Conservation (phyloP, 2,888 invertebrate species). For the Rapana venosa region DNA sequence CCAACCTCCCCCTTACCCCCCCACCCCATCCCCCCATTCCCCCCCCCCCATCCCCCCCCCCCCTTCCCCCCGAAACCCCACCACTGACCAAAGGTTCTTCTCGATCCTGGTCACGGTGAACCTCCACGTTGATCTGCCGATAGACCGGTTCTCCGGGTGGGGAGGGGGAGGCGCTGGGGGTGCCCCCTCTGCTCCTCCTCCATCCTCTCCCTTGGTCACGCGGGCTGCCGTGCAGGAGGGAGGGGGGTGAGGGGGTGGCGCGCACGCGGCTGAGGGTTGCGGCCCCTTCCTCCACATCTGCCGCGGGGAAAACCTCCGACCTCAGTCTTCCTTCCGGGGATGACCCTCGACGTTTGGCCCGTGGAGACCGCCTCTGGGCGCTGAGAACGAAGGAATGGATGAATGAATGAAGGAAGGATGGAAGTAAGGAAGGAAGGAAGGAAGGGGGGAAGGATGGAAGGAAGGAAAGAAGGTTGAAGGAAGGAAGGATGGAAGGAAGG, state of each 20-base stretch:
- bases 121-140: slow-evolving; percentile 61
- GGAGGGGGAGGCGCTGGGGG: slow-evolving; percentile 51
- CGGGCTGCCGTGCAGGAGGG: not conserved
- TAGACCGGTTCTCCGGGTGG: slow-evolving; percentile 50
- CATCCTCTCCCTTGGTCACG: not conserved
- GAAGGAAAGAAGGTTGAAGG: too few relatives aligned
- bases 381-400: not conserved
- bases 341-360: slow-evolving; percentile 5
- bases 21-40: not conserved
- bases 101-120: slow-evolving; percentile 53
- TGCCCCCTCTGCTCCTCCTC: slow-evolving; percentile 3
- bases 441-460: too few relatives aligned
- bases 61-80: not conserved
- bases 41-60: not conserved
- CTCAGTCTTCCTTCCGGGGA: not conserved
- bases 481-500: not conserved
- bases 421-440: too few relatives aligned
- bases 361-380: not conserved
- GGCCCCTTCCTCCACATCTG: not conserved
- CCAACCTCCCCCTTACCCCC: not conserved
- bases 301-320: not conserved
- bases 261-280: not conserved
- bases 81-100: slow-evolving; percentile 1
- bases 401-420: not conserved
- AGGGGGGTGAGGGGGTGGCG: not conserved